Base-by-base conservation (phyloP, 1,140 invertebrate species). In the Micrasema minimum region DNA sequence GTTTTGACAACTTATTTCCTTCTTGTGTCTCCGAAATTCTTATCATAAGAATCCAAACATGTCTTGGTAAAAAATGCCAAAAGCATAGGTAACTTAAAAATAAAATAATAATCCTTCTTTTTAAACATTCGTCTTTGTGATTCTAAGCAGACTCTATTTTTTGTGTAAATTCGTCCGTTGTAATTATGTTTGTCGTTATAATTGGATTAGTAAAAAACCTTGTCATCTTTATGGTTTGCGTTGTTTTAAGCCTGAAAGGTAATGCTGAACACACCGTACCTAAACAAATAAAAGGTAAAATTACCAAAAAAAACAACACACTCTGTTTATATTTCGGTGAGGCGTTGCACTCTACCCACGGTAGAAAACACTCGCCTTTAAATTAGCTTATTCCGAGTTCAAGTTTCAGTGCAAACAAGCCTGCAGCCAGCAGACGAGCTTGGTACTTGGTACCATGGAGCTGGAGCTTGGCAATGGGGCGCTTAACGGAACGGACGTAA, bases 351-450 rank as follows among this genome's bases (percentile, higher is more conserved):
- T 59, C 35, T 16, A 2, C 22, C 16, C 35, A 2, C 16, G 16
- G 55, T 55, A 61, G 16, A 57, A 64, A 64, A 46, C 61, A 64
- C 61, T 64, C 22, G 20, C 61, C 31, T 64, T 64, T 64, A 64
- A 64, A 64, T 64, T 64, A 64, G 45, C 45, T 64, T 46, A 64
- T 35, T 48, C 26, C 14, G 61, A 59, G 55, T 59, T 59, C 55
- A 59, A 41, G 37, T 59, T 59, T 59, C 55, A 59, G 37, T 59
- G 37, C 55, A 59, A 59, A 59, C 37, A 59, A 22, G 10, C 26
- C 7, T 31, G 26, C 26, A 31, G 26, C 26, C 26, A 4, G 26
- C 26, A 2, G 7, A 16, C 26, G n/a, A n/a, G n/a, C n/a, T n/a
- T n/a, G n/a, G n/a, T n/a, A n/a, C n/a, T n/a, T n/a, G n/a, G n/a